Base-by-base conservation (phyloP, 2,888 invertebrate genomes). In the Meteorus cinctellus region DNA sequence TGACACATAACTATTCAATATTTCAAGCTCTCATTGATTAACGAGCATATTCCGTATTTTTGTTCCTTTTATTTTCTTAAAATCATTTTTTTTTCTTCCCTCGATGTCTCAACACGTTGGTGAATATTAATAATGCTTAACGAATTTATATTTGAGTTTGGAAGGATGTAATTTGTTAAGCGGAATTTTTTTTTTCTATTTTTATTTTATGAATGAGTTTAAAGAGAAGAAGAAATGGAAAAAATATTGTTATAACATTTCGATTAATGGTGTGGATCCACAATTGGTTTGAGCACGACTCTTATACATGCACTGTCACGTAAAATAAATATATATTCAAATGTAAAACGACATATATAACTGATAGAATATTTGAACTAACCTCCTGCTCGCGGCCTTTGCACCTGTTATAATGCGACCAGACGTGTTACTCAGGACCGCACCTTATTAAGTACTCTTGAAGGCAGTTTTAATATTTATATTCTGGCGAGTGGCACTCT, bases 361-460 rank as follows among this genome's bases (percentile, higher is more conserved):
- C 84, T 83, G 87, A 86, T 87, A 85, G 86, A 88, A 87, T 83
- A 87, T 80, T 41, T 41, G 41, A 41, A 41, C 12, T 41, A 41
- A 41, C 41, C 41, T 41, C 41, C 12, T 41, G 41, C 79, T 74
- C 80, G 79, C 82, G 77, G 77, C 76, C 78, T 81, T 83, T 81
- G 84, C 87, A 88, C 86, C 88, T 88, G 88, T 88, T 87, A 86
- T 84, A 86, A 86, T 82, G 83, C 82, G 84, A 82, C 82, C 82
- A 82, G 81, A 77, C 78, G 67, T 75, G 66, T 31, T 60, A 62
- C 65, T 66, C 65, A 59, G 77, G 74, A 80, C 82, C 83, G 79
- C 82, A 82, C 83, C 82, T 84, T 81, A 82, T 84, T 80, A 81
- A 81, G 81, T 77, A 79, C 36, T 24, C 27, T 45, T 36, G n/a